Base-by-base conservation (phyloP, 2,113 vertebrate species). In the Polyodon spathula region DNA sequence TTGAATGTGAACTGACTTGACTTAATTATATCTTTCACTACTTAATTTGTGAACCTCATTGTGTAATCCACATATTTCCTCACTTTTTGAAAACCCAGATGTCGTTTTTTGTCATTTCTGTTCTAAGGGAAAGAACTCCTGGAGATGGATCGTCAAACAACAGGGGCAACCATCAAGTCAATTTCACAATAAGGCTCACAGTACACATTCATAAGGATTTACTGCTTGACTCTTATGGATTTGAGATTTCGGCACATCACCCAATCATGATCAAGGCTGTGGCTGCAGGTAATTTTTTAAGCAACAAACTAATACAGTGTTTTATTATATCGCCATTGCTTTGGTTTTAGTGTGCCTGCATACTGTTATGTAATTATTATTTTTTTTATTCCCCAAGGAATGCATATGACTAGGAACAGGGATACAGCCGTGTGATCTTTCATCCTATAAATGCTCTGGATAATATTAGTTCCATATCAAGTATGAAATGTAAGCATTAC, bases 211-310 rank as follows among this genome's bases (percentile, higher is more conserved):
- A 89, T 64, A 90, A 87, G 75, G 94, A 98, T 60, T 64, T 80
- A 0, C 78, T 95, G 9, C 84, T 93, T 69, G 88, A 88, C 71
- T 85, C 90, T 69, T 93, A 92, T 6, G 95, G 96, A 66, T 97
- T 98, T 61, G 86, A 84, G 60, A 78, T 98, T 76, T 93, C 92
- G 4, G 82, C 84, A 12, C 71, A 78, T 37, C 78, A 81, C 14
- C 94, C 95, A 70, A 88, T 96, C 75, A 90, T 90, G 7, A 89
- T 98, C 69, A 87, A 91, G 55, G 90, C 93, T 4, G 83, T 98
- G 53, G 80, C 83, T 52, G 66, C 92, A 84, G 96, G 96, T 97
- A 87, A 56, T 67, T 10, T 8, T 16, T 46, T 46, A 8, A 46
- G 44, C 14, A 8, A 46, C 17, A 37, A 27, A 14, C 14, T 50